Percentiles rank a stretch among this genome's conserved stretches.
phyloP scores from a whole-genome alignment of 2,797 vertebrate species.

The Pseudochaenichthys georgianus region DNA sequence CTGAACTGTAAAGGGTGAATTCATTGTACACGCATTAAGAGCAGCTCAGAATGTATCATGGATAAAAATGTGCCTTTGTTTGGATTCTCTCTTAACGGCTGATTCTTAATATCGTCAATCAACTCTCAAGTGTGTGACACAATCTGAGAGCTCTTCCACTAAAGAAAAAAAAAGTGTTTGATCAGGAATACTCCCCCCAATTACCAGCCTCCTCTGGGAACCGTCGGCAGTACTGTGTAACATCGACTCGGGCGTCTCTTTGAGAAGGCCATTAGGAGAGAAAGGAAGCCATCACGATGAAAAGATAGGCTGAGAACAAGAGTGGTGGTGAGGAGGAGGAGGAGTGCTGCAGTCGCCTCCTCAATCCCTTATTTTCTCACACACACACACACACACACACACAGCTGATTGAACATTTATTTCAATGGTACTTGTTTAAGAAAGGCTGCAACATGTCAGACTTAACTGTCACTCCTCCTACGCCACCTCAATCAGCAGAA shows the following conservation, averaged over 20 bases:
- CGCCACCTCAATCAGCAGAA: conserved; percentile 15
- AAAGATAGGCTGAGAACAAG: conserved; percentile 49
- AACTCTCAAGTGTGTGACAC: conserved; percentile 10
- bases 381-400: conserved; percentile 14
- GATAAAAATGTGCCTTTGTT: conserved; percentile 15
- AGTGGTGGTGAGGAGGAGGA: not conserved
- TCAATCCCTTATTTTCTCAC: conserved; percentile 10
- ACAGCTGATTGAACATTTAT: conserved; percentile 16
- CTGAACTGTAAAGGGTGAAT: not conserved
- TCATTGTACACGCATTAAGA: conserved; percentile 1
- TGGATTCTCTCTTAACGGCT: conserved; percentile 5
- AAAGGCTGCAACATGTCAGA: conserved; percentile 19
- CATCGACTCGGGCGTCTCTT: conserved; percentile 65
- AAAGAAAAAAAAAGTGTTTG: conserved; percentile 14
- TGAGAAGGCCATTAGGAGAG: conserved; percentile 63
- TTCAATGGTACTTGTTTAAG: conserved; percentile 24
- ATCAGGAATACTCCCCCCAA: conserved; percentile 51
- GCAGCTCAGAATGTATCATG: not conserved
- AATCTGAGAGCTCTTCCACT: conserved; percentile 2
- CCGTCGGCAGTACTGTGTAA: conserved; percentile 65
- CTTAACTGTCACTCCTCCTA: conserved; percentile 7
- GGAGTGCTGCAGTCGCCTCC: not conserved
- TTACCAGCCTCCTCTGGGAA: conserved; percentile 59
- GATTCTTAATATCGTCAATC: conserved; percentile 22
- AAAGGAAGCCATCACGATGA: conserved; percentile 72